A percentile compares a stretch with the other conserved stretches of the same genome.
phyloP scores from a whole-genome alignment of 2,888 invertebrate genomes.

The Creontiades dilutus region DNA sequence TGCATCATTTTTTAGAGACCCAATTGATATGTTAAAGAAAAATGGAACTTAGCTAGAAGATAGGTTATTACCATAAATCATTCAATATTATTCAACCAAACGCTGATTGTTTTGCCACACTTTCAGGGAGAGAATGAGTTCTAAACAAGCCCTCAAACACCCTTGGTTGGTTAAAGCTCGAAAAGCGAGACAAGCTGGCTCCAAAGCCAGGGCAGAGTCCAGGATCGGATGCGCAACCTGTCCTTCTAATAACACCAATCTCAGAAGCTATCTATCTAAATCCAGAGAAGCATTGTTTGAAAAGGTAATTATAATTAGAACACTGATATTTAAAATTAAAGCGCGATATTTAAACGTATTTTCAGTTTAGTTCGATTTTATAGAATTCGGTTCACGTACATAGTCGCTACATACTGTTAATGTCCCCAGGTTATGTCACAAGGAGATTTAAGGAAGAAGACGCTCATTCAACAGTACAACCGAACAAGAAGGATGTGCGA shows the following conservation, averaged over 20 bases:
- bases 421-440: constrained; percentile 75
- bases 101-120: not conserved
- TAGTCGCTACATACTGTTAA: not conserved
- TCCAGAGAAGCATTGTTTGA: constrained; percentile 80
- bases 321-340: not conserved
- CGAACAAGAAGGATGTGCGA: constrained; percentile 78
- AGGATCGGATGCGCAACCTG: constrained; percentile 76
- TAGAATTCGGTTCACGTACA: not conserved
- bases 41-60: no score
- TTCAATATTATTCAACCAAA: no score
- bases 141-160: constrained; percentile 82
- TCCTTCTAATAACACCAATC: constrained; percentile 77
- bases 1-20: no score
- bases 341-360: not conserved
- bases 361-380: not conserved
- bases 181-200: constrained; percentile 69
- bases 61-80: no score
- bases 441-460: constrained; percentile 74
- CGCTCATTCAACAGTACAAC: constrained; percentile 77
- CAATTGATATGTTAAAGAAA: no score
- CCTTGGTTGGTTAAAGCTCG: constrained; percentile 80
- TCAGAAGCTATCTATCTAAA: constrained; percentile 80
- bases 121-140: constrained; percentile 81
- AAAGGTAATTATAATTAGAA: constrained; percentile 76
- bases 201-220: constrained; percentile 67